phyloP scores from a whole-genome alignment of 2,888 invertebrate species.

The Thyatira batis region DNA sequence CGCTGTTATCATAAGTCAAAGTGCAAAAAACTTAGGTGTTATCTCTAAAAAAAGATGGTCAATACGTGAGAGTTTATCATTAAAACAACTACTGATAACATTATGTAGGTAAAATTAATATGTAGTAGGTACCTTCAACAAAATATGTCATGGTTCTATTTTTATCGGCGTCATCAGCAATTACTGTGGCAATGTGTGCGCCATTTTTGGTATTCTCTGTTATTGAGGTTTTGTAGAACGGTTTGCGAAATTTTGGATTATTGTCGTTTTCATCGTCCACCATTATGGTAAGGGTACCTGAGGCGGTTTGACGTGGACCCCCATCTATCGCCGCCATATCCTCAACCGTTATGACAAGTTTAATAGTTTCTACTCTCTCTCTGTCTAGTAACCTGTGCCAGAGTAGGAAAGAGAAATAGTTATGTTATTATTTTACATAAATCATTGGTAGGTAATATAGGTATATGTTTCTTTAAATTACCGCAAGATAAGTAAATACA shows the following conservation, averaged over 20 bases:
- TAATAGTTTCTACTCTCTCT: slow-evolving; percentile 91
- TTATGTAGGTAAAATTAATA: too few species aligned
- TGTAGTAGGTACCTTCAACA: slow-evolving; percentile 82
- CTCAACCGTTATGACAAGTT: slow-evolving; percentile 89
- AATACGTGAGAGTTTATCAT: too few species aligned
- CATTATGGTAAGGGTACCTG: slow-evolving; percentile 87
- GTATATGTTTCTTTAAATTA: too few species aligned
- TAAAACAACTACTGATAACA: too few species aligned
- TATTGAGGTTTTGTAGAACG: slow-evolving; percentile 90
- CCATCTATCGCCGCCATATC: slow-evolving; percentile 92
- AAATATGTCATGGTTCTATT: slow-evolving; percentile 92
- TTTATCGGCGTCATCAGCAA: slow-evolving; percentile 93
- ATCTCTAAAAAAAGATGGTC: too few species aligned
- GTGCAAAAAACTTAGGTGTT: too few species aligned
- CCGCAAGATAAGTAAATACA: too few species aligned
- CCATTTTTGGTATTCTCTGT: slow-evolving; percentile 95
- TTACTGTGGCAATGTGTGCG: slow-evolving; percentile 88
- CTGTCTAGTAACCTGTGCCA: slow-evolving; percentile 87
- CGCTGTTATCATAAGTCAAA: too few species aligned
- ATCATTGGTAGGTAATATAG: too few species aligned
- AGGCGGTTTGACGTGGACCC: slow-evolving; percentile 85
- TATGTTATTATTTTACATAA: too few species aligned
- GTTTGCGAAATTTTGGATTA: slow-evolving; percentile 91
- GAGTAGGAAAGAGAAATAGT: too few species aligned
- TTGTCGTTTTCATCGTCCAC: slow-evolving; percentile 95